Percentiles rank a stretch among this genome's conserved stretches.
These are phyloP conservation scores for Lophotis ruficrista DNA, from an alignment of 2,113 vertebrate genomes.

Conservation along the genomic window DNA sequence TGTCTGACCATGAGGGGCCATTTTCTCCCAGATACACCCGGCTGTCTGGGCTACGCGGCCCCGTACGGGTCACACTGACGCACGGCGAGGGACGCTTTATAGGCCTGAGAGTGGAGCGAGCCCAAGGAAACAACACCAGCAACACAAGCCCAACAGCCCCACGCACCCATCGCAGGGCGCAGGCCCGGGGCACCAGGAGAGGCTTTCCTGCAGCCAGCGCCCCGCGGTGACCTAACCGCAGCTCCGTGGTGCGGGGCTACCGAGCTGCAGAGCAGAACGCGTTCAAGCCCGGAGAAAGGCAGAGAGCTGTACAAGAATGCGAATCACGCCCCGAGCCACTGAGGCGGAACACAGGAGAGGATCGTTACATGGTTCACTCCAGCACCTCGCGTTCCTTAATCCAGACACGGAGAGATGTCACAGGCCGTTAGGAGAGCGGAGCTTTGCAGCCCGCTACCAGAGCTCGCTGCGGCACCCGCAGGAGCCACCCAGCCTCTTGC, in stretches of 20 bases:
- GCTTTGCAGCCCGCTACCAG: neutral
- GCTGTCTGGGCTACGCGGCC: neutral
- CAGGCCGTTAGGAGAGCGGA: neutral
- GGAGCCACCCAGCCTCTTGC: neutral
- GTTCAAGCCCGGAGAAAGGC: neutral
- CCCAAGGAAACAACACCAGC: neutral
- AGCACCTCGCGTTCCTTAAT: constrained; percentile 12
- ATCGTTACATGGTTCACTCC: constrained; percentile 24
- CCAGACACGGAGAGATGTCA: neutral
- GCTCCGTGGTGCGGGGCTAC: neutral
- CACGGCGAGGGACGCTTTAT: neutral
- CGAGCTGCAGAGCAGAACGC: constrained; percentile 31
- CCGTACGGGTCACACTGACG: neutral
- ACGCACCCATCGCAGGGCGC: neutral
- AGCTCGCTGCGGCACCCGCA: neutral
- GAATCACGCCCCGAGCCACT: neutral
- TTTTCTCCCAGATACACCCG: accelerated
- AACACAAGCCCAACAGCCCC: neutral
- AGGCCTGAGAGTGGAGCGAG: neutral
- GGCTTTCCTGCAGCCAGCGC: neutral
- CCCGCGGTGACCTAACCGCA: neutral
- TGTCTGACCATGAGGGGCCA: accelerated
- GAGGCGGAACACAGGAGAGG: constrained; percentile 5
- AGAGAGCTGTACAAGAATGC: neutral
- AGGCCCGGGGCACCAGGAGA: neutral